Base-by-base conservation (phyloP, 2,888 invertebrate species). In the Patella ulyssiponensis region DNA sequence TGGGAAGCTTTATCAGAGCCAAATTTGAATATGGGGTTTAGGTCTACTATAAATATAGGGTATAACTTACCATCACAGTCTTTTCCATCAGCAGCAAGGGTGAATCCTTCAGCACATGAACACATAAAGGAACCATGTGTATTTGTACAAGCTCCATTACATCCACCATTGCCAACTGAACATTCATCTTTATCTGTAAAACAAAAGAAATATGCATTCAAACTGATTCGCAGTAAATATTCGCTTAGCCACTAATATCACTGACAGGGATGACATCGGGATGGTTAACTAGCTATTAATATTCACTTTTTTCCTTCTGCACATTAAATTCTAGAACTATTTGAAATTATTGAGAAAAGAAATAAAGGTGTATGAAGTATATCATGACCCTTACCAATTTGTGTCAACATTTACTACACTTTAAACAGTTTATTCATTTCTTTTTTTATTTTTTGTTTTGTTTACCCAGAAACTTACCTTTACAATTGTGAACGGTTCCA, bases 51-150 rank as follows among this genome's bases (percentile, higher is more conserved):
- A 33, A 9, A n/a, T 71, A 27, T 17, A 44, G 1, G 53, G 17
- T 54, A 51, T 23, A 17, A 71, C 73, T 79, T 77, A 87, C 87
- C 84, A 69, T 14, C 20, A 73, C 86, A 86, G 11, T 53, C 77
- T 4, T 20, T 53, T 1, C 69, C 56, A 74, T 82, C 76, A 20
- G 76, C 54, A 12, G 69, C n/a, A 20, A 85, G 76, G 12, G 89
- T 70, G 74, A 81, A 87, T 0, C 87, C 87, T 69, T 77, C 69
- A 7, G 70, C 27, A 78, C 98, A 98, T 80, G 94, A 94, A 88
- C 98, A 98, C 1, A 27, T 64, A 73, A 77, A 86, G 20, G 80
- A 76, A 4, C 86, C 86, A 3, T 44, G 72, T 7, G 79, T 82
- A 74, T 86, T 81, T 3, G n/a, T 64, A 73, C 86, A 86, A 2